phyloP scores from a whole-genome alignment of 2,888 invertebrate species.

The Philhelius pedissequus region DNA sequence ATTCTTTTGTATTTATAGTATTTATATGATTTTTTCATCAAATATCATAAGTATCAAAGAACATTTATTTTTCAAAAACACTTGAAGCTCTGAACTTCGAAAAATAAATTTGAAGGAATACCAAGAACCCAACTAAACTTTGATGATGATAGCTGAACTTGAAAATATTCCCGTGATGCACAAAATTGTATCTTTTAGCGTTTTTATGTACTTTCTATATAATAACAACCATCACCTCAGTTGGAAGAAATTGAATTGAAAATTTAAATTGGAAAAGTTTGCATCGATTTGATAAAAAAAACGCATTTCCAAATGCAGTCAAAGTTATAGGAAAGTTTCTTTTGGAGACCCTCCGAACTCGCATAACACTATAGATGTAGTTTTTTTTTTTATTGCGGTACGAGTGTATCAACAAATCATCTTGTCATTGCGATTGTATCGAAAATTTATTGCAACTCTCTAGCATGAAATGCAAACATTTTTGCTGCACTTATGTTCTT shows the following conservation, averaged over 20 bases:
- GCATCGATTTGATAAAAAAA: slow-evolving; percentile 42
- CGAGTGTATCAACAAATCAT: slow-evolving; percentile 64
- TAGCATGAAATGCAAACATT: slow-evolving; percentile 61
- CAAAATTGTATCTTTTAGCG: slow-evolving; percentile 10
- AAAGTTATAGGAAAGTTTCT: neutral
- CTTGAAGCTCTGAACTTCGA: neutral
- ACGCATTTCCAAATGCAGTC: slow-evolving; percentile 17
- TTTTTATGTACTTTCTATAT: neutral
- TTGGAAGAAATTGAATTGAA: slow-evolving; percentile 64
- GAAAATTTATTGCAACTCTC: slow-evolving; percentile 61
- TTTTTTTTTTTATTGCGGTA: slow-evolving; percentile 22
- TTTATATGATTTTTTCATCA: no score
- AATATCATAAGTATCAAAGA: no score
- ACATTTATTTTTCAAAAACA: no score
- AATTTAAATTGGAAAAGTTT: slow-evolving; percentile 69
- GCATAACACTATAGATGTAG: neutral
- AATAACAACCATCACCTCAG: slow-evolving; percentile 36
- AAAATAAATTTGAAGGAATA: neutral
- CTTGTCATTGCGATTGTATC: slow-evolving; percentile 65
- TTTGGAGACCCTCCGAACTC: neutral
- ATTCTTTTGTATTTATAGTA: no score
- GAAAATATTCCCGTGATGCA: slow-evolving; percentile 13
- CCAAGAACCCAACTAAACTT: neutral
- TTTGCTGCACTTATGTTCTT: slow-evolving; percentile 59
- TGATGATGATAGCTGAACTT: slow-evolving; percentile 24